Percentiles rank a stretch among this genome's conserved stretches.
These are phyloP conservation scores for Hormaphis cornu DNA, from an alignment of 1,140 invertebrate species.

Conservation along the genomic window DNA sequence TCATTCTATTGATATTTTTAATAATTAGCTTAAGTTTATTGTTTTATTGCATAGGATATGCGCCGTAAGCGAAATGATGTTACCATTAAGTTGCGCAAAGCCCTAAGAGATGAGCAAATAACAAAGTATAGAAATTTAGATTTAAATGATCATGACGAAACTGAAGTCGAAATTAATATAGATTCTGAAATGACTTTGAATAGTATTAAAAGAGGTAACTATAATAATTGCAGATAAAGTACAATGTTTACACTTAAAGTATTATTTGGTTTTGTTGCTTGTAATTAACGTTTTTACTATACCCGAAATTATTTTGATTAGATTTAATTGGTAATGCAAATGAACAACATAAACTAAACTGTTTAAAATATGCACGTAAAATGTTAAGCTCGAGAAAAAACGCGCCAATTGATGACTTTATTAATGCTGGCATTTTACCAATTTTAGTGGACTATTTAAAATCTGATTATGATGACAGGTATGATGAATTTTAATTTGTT, in stretches of 20 bases:
- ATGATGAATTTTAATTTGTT: background rate
- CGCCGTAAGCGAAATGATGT: slow-evolving; percentile 77
- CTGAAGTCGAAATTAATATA: slow-evolving; percentile 43
- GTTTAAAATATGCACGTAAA: slow-evolving; percentile 66
- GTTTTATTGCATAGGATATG: slow-evolving; percentile 50
- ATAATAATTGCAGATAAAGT: no score
- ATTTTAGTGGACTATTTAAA: slow-evolving; percentile 61
- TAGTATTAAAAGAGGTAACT: slow-evolving; percentile 38
- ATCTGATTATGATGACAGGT: slow-evolving; percentile 19
- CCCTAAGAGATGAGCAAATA: slow-evolving; percentile 90
- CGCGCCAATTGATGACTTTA: slow-evolving; percentile 88
- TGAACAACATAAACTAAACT: background rate
- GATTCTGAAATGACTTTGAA: slow-evolving; percentile 42
- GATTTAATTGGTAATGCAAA: background rate
- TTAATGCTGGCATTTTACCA: slow-evolving; percentile 76
- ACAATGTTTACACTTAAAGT: no score
- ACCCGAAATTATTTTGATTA: background rate
- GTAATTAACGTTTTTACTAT: no score
- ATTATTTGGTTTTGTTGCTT: no score
- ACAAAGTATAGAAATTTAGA: slow-evolving; percentile 83
- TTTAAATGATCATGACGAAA: slow-evolving; percentile 44
- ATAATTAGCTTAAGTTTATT: no score
- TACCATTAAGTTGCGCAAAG: slow-evolving; percentile 82
- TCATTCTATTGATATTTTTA: no score
- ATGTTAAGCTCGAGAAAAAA: slow-evolving; percentile 83